A percentile compares a stretch with the other conserved stretches of the same genome.
Evolutionary conservation across 2,888 invertebrate species (phyloP).

Genomic region (Ernsta delagoae): DNA sequence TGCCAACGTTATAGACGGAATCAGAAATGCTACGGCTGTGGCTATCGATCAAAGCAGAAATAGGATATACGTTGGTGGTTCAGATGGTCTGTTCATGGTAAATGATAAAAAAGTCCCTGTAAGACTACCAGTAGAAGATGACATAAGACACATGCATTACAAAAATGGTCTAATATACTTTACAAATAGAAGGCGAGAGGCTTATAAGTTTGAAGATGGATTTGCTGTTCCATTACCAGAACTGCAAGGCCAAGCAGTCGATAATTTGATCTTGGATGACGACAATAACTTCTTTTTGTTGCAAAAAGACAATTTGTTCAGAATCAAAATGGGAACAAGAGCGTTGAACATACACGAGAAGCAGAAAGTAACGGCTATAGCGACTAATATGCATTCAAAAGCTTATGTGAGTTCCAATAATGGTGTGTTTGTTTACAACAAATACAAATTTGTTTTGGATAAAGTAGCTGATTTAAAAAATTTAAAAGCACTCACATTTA

Average conservation of each 20-base stretch:
- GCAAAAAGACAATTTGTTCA: conserved; percentile 59
- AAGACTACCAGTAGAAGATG: conserved; percentile 62
- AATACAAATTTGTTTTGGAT: conserved; percentile 70
- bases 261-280: conserved; percentile 66
- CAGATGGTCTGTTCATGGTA: conserved; percentile 65
- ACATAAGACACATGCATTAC: conserved; percentile 60
- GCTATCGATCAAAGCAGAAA: conserved; percentile 64
- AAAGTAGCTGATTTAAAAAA: conserved; percentile 60
- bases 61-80: conserved; percentile 66
- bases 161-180: conserved; percentile 64
- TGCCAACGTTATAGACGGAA: conserved; percentile 59
- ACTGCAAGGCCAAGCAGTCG: conserved; percentile 53
- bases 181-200: conserved; percentile 58
- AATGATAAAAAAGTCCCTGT: conserved; percentile 61
- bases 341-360: conserved; percentile 63
- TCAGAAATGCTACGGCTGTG: conserved; percentile 69
- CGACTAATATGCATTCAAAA: conserved; percentile 58
- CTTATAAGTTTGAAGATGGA: conserved; percentile 64
- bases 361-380: conserved; percentile 53
- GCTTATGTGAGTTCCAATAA: conserved; percentile 59
- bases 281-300: conserved; percentile 68
- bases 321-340: conserved; percentile 65
- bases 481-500: conserved; percentile 64
- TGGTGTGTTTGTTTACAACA: conserved; percentile 70
- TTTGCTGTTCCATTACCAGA: conserved; percentile 56